Evolutionary conservation across 2,797 vertebrate species (phyloP), one percentile per base, ranked within the genome.

Genomic region (Xiphorhynchus erythropygius): DNA sequence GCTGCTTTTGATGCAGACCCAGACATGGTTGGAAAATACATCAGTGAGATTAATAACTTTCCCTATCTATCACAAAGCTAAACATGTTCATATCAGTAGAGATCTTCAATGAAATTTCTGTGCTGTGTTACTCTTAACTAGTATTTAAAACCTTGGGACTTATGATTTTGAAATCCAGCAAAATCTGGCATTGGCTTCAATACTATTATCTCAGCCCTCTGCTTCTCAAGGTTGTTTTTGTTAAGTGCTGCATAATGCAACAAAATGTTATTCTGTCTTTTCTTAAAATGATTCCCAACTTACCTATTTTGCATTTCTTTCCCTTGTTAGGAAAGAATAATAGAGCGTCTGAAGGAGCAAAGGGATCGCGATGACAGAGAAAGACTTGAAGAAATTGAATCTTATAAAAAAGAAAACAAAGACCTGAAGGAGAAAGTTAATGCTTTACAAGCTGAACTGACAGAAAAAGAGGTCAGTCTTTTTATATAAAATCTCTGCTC

Each of bases 391-490:
- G 99, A 99, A 97, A 98, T 99, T 46, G 99, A 99, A 67, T 98
- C 98, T 12, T 99, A 99, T 84, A 99, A 99, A 97, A 99, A 99
- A 97, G 99, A 99, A 96, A 99, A 99, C 98, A 99, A 99, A 97
- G 99, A 99, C 63, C 98, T 99, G 56, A 99, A 99, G 97, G 99
- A 99, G 96, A 99, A 99, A 97, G 98, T 99, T 95, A 99, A 99
- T 98, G 98, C 97, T 97, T 98, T 99, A 95, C 99, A 99, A 97
- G 98, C 99, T 92, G 99, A 99, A 94, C 97, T 99, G 87, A 99
- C 98, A 46, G 99, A 99, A 79, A 99, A 99, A 97, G 99, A 99
- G 99, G 99, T 99, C 94, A 98, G 98, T 98, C 53, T 89, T 88
- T 91, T 59, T 52, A 84, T 52, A 84, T 89, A 42, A 73, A 70